Base-by-base conservation (phyloP, 2,888 invertebrate species). In the Epinotia bilunana region DNA sequence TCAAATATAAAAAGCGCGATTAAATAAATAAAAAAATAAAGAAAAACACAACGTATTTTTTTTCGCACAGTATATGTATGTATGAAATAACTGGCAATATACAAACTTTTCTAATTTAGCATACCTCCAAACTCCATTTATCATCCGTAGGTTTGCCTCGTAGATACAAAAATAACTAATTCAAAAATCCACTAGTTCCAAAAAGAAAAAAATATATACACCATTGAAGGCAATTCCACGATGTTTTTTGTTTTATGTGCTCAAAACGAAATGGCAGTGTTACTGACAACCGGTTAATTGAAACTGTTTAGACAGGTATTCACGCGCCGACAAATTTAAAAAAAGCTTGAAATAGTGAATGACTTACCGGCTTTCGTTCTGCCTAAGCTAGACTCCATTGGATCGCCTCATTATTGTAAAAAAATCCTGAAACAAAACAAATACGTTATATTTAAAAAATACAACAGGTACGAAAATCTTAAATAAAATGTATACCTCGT, bases 371-470 rank as follows among this genome's bases (percentile, higher is more conserved):
- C 87, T 90, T 89, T 87, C 86, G 86, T 84, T 82, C 84, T 87
- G 87, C 87, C 88, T 86, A 89, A 91, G 88, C 91, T 92, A 91
- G 88, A 86, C 87, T 88, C 89, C 92, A 90, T 91, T 82, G 87
- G 88, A 88, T 86, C 84, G 88, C 90, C 88, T 91, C 93, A 93
- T 93, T 89, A 91, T 93, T 91, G 89, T 87, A 89, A 90, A 90
- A 82, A 88, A 91, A 92, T 87, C 90, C 92, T 92, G 92, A 71
- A 93, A 92, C 88, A 91, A 90, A 81, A 81, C 58, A 43, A 74
- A 55, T 65, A n/a, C 6, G 33, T n/a, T 58, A 53, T 53, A 28
- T 53, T 53, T 49, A 49, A 49, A 49, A 49, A 49, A 55, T 72
- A 20, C 18, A 18, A 39, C 9, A 39, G 9, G 2, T 9, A 39